Base-by-base conservation (phyloP, 2,113 vertebrate genomes). In the Crypturellus undulatus region DNA sequence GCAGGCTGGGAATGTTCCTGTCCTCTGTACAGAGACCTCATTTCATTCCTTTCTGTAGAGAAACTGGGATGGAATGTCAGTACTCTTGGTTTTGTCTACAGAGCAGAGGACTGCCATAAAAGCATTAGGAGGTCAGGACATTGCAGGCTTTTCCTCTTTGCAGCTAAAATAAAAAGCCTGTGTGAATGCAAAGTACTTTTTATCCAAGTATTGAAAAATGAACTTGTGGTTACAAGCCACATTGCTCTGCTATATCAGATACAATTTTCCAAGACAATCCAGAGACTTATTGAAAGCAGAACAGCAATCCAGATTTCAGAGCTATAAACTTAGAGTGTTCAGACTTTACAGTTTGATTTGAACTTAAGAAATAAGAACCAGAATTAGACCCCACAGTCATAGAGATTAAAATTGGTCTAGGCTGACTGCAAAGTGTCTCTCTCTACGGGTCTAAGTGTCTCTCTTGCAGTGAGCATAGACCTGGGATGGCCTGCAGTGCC, bases 21-120 rank as follows among this genome's bases (percentile, higher is more conserved):
- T 25, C 62, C 38, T 1, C 8, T 25, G 40, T 0, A 1, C 63
- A 34, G 24, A 12, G 47, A 26, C 19, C 42, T 58, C 0, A 1
- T 71, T 52, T 54, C 13, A 20, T 8, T 16, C 34, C 81, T 84
- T 19, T 67, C 79, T 90, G 96, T 32, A 52, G 38, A 49, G 79
- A 21, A 28, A 12, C 4, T 0, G 2, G 47, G 62, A 24, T n/a
- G 75, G 78, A 40, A 49, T 88, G 68, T 52, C 26, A n/a, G 70
- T 17, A 14, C 32, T 12, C 0, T 0, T 2, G 24, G 52, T 3
- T 49, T 22, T 70, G 36, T 8, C 47, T 64, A 18, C 58, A 5
- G 58, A 84, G 80, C 54, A 64, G 34, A 47, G 59, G n/a, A 69
- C 71, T 83, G 75, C 25, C 10, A 5, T 8, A 58, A 63, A 18